Evolutionary conservation across 2,888 invertebrate species (phyloP), one percentile per base, ranked within the genome.

Genomic region (Teleiodes luculella): DNA sequence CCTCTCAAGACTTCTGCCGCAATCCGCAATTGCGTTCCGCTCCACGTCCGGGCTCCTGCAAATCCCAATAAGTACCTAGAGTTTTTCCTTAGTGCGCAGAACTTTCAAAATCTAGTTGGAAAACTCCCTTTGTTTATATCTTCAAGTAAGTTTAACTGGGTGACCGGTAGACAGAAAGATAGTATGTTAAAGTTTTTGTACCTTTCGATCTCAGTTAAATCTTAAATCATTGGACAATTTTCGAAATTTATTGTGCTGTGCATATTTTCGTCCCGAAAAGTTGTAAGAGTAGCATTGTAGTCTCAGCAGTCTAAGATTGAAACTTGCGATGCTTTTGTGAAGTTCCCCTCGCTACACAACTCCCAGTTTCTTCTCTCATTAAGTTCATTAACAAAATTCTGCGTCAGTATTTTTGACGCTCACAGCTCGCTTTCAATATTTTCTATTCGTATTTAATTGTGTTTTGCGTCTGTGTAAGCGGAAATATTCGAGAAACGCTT

Each of bases 311-410:
- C 73, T 64, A 57, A 66, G 79, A 83, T 78, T 74, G 74, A 78
- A 84, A 84, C 78, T 83, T 79, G 70, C 67, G 78, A 78, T 79
- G 78, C 72, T 81, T 79, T 76, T 67, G 61, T 63, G 58, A 78
- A 83, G 70, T 83, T 83, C 63, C 67, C 66, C 70, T 62, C 72
- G 72, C 75, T 67, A 72, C 66, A 78, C 74, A 80, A 77, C 75
- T 80, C 69, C 63, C 67, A 66, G 74, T 80, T 80, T 78, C 80
- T 80, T 77, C 74, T 75, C 84, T 86, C 83, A 84, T 86, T 87
- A 84, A 80, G 75, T 86, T 87, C 81, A 84, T 84, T 85, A 86
- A 81, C 78, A 78, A 85, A 78, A 81, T 78, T 78, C 78, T 75
- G 71, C 79, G 78, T 78, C 79, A 80, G 79, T 82, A 82, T 85